A percentile compares a stretch with the other conserved stretches of the same genome.
Evolutionary conservation across 2,113 vertebrate species (phyloP).

Genomic region (Pontoporia blainvillei): DNA sequence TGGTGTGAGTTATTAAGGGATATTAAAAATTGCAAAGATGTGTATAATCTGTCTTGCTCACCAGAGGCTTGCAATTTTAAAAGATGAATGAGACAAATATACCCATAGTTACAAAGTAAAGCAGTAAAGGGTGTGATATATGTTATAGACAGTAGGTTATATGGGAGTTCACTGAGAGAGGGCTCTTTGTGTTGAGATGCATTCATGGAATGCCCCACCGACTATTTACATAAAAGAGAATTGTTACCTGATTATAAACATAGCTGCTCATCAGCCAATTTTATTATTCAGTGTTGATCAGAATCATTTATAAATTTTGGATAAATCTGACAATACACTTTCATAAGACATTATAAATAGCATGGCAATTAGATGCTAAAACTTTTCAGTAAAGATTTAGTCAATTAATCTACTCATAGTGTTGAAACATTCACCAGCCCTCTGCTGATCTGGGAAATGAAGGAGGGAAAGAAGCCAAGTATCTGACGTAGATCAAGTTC

Average conservation of each 20-base stretch:
- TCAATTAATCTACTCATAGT: background rate
- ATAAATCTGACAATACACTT: background rate
- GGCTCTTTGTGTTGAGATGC: background rate
- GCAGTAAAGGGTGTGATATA: background rate
- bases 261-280: background rate
- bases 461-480: background rate
- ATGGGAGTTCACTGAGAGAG: background rate
- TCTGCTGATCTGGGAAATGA: background rate
- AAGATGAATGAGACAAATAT: background rate
- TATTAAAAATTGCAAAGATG: background rate
- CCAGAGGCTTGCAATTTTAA: background rate
- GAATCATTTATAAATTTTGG: background rate
- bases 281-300: background rate
- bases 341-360: background rate
- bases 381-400: background rate
- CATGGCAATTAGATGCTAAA: background rate
- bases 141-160: background rate
- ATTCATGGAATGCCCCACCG: background rate
- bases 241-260: background rate
- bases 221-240: background rate
- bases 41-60: background rate
- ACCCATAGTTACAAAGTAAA: background rate
- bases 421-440: background rate
- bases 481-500: background rate
- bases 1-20: background rate